These are phyloP conservation scores for Carassius carassius DNA, from an alignment of 2,113 vertebrate species.

Conservation along the genomic window DNA sequence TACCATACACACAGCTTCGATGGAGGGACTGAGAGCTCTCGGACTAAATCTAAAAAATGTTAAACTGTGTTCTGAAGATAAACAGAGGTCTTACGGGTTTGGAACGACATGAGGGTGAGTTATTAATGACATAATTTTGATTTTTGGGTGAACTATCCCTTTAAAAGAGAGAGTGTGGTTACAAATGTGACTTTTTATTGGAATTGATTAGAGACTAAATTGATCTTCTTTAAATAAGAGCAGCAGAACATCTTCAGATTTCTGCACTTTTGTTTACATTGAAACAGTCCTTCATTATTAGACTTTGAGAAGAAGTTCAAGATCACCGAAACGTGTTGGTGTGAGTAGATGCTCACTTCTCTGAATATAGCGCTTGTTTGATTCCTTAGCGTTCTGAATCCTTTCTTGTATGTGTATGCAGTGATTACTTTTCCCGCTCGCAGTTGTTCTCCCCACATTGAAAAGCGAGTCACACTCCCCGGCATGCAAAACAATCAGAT, in stretches of 20 bases:
- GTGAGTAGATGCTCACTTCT: neutral
- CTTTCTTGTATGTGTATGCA: slow-evolving; percentile 34
- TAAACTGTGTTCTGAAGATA: no score
- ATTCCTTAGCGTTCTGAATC: slow-evolving; percentile 39
- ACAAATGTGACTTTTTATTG: slow-evolving; percentile 35
- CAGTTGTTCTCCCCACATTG: slow-evolving; percentile 64
- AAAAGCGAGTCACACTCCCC: slow-evolving; percentile 71
- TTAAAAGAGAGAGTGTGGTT: slow-evolving; percentile 42
- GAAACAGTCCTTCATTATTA: slow-evolving; percentile 12
- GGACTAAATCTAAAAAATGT: no score
- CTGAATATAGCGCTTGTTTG: slow-evolving; percentile 10
- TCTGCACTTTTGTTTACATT: slow-evolving; percentile 19
- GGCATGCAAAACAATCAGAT: slow-evolving; percentile 78
- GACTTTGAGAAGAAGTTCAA: neutral
- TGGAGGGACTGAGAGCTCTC: no score
- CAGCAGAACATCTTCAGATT: slow-evolving; percentile 41
- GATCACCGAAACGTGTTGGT: neutral
- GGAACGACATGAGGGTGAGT: no score
- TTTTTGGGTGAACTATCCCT: no score
- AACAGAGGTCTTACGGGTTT: no score
- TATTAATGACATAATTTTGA: no score
- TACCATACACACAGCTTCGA: no score
- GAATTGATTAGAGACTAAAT: slow-evolving; percentile 54
- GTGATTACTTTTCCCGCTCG: slow-evolving; percentile 57
- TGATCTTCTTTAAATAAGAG: slow-evolving; percentile 49